phyloP scores from a whole-genome alignment of 2,113 vertebrate genomes.

The Syngnathus typhle region DNA sequence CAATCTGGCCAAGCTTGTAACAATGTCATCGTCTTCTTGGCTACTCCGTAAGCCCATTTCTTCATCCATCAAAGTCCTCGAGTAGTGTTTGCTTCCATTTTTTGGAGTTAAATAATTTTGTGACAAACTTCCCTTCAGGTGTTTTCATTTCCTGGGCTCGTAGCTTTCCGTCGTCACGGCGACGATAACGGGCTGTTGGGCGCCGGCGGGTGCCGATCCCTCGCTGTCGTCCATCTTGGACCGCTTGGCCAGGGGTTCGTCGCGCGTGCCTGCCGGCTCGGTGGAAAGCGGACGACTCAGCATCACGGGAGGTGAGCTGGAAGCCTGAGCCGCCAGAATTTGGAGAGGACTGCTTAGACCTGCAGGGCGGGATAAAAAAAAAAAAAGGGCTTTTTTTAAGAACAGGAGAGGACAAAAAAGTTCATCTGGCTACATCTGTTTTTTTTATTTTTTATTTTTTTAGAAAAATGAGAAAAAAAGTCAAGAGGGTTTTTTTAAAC shows the following conservation, averaged over 20 bases:
- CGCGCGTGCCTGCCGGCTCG: constrained; percentile 59
- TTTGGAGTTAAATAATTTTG: background rate
- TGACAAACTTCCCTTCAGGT: constrained; percentile 42
- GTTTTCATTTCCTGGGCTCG: constrained; percentile 55
- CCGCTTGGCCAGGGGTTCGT: constrained; percentile 82
- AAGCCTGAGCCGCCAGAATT: constrained; percentile 92
- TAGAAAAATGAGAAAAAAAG: too few relatives aligned
- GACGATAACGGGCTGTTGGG: constrained; percentile 79
- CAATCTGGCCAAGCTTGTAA: background rate
- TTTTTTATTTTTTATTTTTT: too few relatives aligned
- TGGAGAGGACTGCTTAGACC: constrained; percentile 88
- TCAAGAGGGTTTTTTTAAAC: too few relatives aligned
- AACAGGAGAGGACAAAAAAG: background rate
- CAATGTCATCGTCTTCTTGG: background rate
- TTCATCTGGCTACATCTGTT: too few relatives aligned
- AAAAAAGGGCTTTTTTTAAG: background rate
- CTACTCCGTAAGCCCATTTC: background rate
- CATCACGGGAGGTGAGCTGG: constrained; percentile 85
- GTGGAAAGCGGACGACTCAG: constrained; percentile 65
- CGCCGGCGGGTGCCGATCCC: constrained; percentile 23
- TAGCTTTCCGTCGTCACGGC: constrained; percentile 67
- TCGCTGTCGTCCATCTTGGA: constrained; percentile 78
- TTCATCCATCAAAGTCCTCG: background rate
- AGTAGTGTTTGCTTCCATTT: constrained; percentile 2
- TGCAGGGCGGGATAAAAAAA: constrained; percentile 34